Evolutionary conservation across 2,113 vertebrate species (phyloP).

Genomic region (Lipophrys pholis): DNA sequence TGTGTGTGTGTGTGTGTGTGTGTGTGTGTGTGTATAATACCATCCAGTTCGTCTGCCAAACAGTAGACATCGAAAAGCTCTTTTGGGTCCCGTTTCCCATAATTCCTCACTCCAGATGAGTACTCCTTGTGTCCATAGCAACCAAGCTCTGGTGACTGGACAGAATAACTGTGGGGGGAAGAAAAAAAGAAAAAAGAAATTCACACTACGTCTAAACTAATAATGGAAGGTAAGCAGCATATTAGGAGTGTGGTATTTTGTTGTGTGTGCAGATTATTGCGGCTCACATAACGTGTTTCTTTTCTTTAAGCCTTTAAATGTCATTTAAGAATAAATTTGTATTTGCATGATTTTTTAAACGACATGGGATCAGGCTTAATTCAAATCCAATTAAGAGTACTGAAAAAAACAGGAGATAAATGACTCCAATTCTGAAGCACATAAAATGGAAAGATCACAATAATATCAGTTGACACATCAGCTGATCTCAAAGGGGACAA

Average conservation of each 20-base stretch:
- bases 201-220: neutral
- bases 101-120: conserved; percentile 91
- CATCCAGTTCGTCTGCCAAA: conserved; percentile 88
- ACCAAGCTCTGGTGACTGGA: conserved; percentile 91
- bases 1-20: conserved; percentile 36
- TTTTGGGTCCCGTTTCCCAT: conserved; percentile 86
- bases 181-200: no score
- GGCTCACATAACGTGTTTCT: conserved; percentile 3
- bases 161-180: conserved; percentile 88
- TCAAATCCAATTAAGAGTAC: conserved; percentile 35
- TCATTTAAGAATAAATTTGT: conserved; percentile 24
- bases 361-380: conserved; percentile 37
- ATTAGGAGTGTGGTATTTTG: neutral
- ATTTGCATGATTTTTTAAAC: conserved; percentile 31
- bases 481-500: conserved; percentile 2
- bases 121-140: conserved; percentile 93
- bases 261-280: neutral
- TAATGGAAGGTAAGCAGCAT: conserved; percentile 11
- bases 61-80: conserved; percentile 96
- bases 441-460: conserved; percentile 11
- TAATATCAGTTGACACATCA: conserved; percentile 20
- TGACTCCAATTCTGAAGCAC: neutral
- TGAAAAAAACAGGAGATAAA: neutral
- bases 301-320: conserved; percentile 42
- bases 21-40: conserved; percentile 65